phyloP scores from a whole-genome alignment of 2,888 invertebrate species.

The Melieria omissa region DNA sequence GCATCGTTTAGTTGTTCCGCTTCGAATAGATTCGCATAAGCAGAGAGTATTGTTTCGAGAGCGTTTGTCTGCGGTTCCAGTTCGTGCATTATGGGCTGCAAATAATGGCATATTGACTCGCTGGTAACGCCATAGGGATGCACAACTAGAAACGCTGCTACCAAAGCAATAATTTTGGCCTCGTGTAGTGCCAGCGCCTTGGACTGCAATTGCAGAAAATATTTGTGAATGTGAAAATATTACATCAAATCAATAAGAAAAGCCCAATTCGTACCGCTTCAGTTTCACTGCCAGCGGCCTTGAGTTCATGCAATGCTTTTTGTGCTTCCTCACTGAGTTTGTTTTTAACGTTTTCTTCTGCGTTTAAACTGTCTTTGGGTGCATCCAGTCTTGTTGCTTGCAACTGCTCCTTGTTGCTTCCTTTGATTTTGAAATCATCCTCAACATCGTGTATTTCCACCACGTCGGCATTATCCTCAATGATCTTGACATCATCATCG shows the following conservation, averaged over 20 bases:
- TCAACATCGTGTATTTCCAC: conserved; percentile 48
- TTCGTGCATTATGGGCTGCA: conserved; percentile 79
- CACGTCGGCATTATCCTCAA: conserved; percentile 54
- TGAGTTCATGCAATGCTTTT: no score
- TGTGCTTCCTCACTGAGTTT: background rate
- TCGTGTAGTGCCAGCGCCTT: conserved; percentile 63
- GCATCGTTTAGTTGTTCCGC: conserved; percentile 68
- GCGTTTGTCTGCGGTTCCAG: conserved; percentile 77
- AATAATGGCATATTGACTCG: conserved; percentile 91
- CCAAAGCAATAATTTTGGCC: conserved; percentile 84
- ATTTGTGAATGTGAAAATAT: no score
- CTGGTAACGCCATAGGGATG: conserved; percentile 93
- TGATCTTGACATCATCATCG: conserved; percentile 58
- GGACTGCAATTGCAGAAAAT: conserved; percentile 19
- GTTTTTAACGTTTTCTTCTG: background rate
- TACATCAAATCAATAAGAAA: no score
- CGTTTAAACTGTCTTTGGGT: background rate
- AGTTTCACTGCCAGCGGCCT: no score
- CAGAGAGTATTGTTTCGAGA: conserved; percentile 80
- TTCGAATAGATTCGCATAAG: conserved; percentile 83
- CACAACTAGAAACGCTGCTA: conserved; percentile 86
- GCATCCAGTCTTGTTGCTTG: background rate
- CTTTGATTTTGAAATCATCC: conserved; percentile 17
- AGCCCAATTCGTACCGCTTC: background rate
- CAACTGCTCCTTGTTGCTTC: background rate